phyloP scores from a whole-genome alignment of 2,113 vertebrate species.

The Peucedramus taeniatus region DNA sequence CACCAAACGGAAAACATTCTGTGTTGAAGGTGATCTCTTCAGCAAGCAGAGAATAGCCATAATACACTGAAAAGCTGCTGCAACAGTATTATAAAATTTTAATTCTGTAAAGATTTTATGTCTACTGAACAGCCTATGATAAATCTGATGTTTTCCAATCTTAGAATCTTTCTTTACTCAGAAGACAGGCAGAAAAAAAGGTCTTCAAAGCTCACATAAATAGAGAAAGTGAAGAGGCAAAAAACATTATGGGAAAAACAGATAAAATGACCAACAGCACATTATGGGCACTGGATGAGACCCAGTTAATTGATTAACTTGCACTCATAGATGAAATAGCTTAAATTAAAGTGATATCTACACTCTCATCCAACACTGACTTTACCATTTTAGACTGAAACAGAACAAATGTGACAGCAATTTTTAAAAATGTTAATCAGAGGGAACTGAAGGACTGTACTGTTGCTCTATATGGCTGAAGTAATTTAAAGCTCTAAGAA shows the following conservation, averaged over 20 bases:
- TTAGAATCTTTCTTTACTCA: not conserved
- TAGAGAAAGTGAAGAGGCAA: not conserved
- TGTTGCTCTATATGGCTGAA: not conserved
- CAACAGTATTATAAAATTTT: not conserved
- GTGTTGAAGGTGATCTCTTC: not conserved
- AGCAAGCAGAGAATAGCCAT: not conserved
- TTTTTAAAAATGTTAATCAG: not conserved
- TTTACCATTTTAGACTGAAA: not conserved
- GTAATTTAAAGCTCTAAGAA: not conserved
- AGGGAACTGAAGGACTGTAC: not conserved
- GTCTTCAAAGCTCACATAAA: not conserved
- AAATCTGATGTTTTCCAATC: not conserved
- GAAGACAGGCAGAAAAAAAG: not conserved
- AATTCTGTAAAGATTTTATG: not conserved
- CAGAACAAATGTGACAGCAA: not conserved
- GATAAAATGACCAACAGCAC: not conserved
- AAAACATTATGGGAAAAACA: not conserved
- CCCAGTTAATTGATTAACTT: not conserved
- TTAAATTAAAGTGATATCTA: not conserved
- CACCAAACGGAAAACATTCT: not conserved
- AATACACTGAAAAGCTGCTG: not conserved
- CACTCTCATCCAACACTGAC: not conserved
- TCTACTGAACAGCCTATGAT: not conserved
- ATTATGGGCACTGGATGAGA: not conserved
- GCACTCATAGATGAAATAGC: not conserved